Evolutionary conservation across 2,888 invertebrate genomes (phyloP), one percentile per base, ranked within the genome.

Genomic region (Netelia virgata): DNA sequence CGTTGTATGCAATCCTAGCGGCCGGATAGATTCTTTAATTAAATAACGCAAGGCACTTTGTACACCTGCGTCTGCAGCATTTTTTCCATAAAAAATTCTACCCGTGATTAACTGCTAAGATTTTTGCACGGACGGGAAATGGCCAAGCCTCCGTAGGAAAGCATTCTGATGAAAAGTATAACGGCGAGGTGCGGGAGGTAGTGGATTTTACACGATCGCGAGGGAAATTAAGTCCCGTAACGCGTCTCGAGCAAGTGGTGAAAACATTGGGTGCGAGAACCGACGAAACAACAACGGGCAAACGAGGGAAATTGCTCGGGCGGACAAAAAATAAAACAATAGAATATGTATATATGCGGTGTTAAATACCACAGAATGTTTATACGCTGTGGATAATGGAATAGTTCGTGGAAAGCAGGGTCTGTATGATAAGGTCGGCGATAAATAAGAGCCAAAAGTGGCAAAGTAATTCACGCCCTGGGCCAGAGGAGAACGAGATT

Each of bases 381-480:
- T 73, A 36, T 76, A 74, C 66, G 57, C 70, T 55, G 74, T 66
- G 83, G 83, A 78, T 82, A 64, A 81, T 76, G 69, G 84, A 84
- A 82, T 74, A 86, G 80, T 69, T 77, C 83, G 18, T 68, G 77
- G 79, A 66, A 76, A 66, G 73, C 69, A 82, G 85, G 68, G 84
- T 81, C 76, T 76, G 85, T 87, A 88, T 92, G 92, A 91, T 90
- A 90, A 91, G 90, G 88, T 88, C 88, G 18, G 89, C 89, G 89
- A 92, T 92, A 92, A 92, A 92, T 92, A 92, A 92, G 89, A 88
- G 83, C 87, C 88, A 88, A 90, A 92, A 91, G 91, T 90, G 90
- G 91, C 88, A 89, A 92, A 91, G 92, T 92, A 92, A 93, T 93
- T 92, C 92, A 89, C 88, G 88, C 88, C 83, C 87, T 85, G 79